Evolutionary conservation across 2,888 invertebrate genomes (phyloP), one percentile per base, ranked within the genome.

Genomic region (Alviniconcha strummeri): DNA sequence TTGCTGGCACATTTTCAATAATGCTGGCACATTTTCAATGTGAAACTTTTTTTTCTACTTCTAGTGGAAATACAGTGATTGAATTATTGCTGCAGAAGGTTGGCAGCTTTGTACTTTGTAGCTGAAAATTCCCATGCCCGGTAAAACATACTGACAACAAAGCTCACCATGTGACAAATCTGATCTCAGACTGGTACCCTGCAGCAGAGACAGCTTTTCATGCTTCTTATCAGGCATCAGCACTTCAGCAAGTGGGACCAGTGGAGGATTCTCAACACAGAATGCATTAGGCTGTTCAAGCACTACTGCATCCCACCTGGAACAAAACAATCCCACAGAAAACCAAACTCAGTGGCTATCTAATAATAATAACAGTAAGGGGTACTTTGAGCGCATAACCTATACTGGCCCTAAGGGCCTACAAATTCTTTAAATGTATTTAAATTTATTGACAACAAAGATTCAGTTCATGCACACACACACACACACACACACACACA

Each of bases 281-380:
- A 88, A 91, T 54, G 89, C 86, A 83, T 88, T 86, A 54, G 87
- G 87, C 60, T 89, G 88, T 52, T 84, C 84, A 1, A 83, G 83
- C 2, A 91, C 89, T 88, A 91, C 87, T 60, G 86, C 85, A 52
- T 89, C 83, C 89, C 89, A 90, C 89, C 91, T 91, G 82, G 36
- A 36, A 36, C 36, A 36, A 36, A 36, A 36, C 36, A 36, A 36
- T 36, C 36, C 36, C 36, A 36, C 36, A 36, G 36, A 36, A 36
- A 36, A 36, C 36, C 36, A 36, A 36, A 36, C 36, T 36, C 36
- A 36, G 36, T 36, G 36, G 15, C 15, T 64, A 64, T 64, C 1
- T 64, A 64, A 64, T 64, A 1, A 15, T 64, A 13, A 64, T 64
- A 15, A 64, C 15, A 64, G 15, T 64, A 64, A 13, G 1, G 15